phyloP scores from a whole-genome alignment of 2,797 vertebrate species.

The Cossypha heuglini region DNA sequence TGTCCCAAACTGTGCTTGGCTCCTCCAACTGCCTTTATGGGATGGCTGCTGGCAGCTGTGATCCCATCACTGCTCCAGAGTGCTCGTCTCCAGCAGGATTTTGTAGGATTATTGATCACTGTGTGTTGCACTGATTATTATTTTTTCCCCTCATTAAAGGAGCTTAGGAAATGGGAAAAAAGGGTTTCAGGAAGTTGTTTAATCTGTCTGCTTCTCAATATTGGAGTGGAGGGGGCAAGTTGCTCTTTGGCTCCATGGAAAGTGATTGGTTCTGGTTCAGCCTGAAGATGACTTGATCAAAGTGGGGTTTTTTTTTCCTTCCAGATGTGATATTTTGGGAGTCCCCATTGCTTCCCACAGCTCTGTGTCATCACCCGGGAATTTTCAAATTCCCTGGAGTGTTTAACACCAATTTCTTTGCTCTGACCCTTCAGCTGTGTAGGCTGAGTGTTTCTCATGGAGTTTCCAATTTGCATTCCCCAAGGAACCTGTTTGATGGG shows the following conservation, averaged over 20 bases:
- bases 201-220: background rate
- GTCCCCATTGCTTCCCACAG: background rate
- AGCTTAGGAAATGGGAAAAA: background rate
- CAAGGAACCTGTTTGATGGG: background rate
- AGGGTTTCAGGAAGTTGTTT: background rate
- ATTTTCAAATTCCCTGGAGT: background rate
- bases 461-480: background rate
- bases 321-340: background rate
- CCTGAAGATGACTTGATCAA: background rate
- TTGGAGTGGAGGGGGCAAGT: background rate
- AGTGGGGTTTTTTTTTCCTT: background rate
- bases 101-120: background rate
- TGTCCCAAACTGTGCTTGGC: background rate
- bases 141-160: background rate
- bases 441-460: background rate
- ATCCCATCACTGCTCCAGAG: background rate
- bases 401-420: background rate
- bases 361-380: background rate
- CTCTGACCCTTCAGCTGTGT: background rate
- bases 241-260: background rate
- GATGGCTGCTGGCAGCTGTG: background rate
- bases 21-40: background rate
- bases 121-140: background rate
- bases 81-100: background rate
- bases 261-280: background rate